phyloP scores from a whole-genome alignment of 37 sponge, comb jelly and placozoan genomes.

The Theonella swinhoei region DNA sequence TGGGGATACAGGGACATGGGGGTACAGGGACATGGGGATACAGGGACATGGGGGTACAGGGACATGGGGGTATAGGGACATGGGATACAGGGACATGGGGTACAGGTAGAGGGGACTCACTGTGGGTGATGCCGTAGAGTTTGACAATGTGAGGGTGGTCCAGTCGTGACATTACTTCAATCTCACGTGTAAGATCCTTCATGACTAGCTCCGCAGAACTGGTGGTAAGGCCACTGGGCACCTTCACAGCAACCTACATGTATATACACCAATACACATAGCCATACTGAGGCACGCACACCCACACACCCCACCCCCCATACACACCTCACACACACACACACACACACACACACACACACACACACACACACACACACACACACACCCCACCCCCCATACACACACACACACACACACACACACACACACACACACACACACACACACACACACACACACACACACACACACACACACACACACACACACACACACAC shows the following conservation, averaged over 20 bases:
- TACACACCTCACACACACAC: too few species aligned
- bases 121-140: slow-evolving; percentile 43
- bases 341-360: too few species aligned
- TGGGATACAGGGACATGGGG: too few species aligned
- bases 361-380: too few species aligned
- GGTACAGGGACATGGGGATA: neutral
- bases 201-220: slow-evolving; percentile 20
- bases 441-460: neutral
- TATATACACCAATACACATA: neutral
- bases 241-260: slow-evolving; percentile 50
- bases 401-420: too few species aligned
- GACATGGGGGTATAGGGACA: too few species aligned
- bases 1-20: neutral
- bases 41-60: neutral
- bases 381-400: too few species aligned
- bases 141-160: slow-evolving; percentile 60
- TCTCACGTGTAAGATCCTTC: slow-evolving; percentile 50
- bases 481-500: neutral
- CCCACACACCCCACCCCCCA: too few species aligned
- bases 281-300: too few species aligned
- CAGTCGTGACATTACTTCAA: slow-evolving; percentile 46
- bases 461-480: slow-evolving; percentile 29
- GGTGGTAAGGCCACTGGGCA: slow-evolving; percentile 1
- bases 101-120: slow-evolving; percentile 14
- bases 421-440: slow-evolving; percentile 42